phyloP scores from a whole-genome alignment of 2,888 invertebrate genomes.

The Lochmaea crataegi region DNA sequence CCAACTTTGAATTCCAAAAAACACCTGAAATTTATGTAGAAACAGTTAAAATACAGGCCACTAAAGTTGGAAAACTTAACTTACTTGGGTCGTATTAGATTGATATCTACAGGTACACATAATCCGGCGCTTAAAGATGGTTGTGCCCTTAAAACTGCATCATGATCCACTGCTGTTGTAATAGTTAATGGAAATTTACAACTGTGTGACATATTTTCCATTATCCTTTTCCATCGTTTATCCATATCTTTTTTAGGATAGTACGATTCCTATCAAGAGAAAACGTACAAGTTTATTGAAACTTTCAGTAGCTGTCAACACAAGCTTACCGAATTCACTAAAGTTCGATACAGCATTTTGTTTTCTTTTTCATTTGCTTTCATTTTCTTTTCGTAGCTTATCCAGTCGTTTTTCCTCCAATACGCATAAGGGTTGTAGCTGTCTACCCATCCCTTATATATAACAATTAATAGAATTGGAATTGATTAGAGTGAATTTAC shows the following conservation, averaged over 20 bases:
- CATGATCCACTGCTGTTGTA: slow-evolving; percentile 53
- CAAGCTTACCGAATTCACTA: slow-evolving; percentile 46
- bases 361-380: slow-evolving; percentile 54
- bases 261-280: slow-evolving; percentile 45
- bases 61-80: not conserved
- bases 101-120: slow-evolving; percentile 39
- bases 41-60: not conserved
- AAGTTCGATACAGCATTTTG: slow-evolving; percentile 48
- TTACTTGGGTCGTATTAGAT: slow-evolving; percentile 36
- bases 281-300: not conserved
- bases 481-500: not conserved
- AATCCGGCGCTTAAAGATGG: slow-evolving; percentile 57
- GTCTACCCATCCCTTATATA: slow-evolving; percentile 31
- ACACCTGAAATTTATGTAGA: slow-evolving; percentile 53
- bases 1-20: slow-evolving; percentile 62
- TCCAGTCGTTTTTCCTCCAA: slow-evolving; percentile 53
- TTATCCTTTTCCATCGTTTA: slow-evolving; percentile 51
- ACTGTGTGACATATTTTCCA: slow-evolving; percentile 51
- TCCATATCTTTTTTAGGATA: slow-evolving; percentile 50
- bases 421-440: slow-evolving; percentile 50
- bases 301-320: too few relatives aligned
- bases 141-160: slow-evolving; percentile 51
- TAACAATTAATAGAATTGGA: not conserved
- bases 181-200: slow-evolving; percentile 56
- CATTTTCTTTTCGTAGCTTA: slow-evolving; percentile 49